These are phyloP conservation scores for Neopelma chrysocephalum DNA, from an alignment of 2,797 vertebrate species.

Conservation along the genomic window DNA sequence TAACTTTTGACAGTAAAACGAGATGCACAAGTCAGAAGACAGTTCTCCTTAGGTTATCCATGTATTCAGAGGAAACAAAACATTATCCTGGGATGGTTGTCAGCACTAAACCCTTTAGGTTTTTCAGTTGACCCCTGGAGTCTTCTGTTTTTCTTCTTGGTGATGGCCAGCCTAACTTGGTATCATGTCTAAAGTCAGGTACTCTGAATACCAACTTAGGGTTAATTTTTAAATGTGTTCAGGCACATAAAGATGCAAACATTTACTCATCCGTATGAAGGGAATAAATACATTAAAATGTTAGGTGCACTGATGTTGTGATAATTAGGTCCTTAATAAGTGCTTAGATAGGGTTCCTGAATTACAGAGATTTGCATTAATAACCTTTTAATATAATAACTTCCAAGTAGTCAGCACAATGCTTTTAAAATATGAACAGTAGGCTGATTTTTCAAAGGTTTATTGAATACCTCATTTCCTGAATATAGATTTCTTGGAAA, in stretches of 20 bases:
- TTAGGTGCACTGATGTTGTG: slow-evolving; percentile 22
- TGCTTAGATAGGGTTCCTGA: slow-evolving; percentile 14
- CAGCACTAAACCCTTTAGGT: neutral
- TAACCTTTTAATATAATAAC: slow-evolving; percentile 42
- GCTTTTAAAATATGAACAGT: neutral
- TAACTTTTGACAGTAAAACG: neutral
- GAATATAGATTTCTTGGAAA: slow-evolving; percentile 1
- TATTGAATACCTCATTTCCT: neutral
- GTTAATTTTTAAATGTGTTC: slow-evolving; percentile 25
- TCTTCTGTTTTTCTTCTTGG: neutral
- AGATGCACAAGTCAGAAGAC: neutral
- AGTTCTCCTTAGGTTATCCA: neutral
- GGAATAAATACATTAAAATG: slow-evolving; percentile 40
- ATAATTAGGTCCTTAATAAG: slow-evolving; percentile 28
- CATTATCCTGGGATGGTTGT: neutral
- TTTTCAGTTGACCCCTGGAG: neutral
- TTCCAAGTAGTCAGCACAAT: neutral
- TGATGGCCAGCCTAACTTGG: neutral
- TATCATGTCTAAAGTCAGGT: neutral
- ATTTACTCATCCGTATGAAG: neutral
- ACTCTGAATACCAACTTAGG: neutral
- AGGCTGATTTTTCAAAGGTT: slow-evolving; percentile 27
- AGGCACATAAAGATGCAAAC: slow-evolving; percentile 14
- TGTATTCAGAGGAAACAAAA: neutral
- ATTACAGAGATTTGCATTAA: slow-evolving; percentile 46